Base-by-base conservation (phyloP, 2,888 invertebrate genomes). In the Marronus borbonicus region DNA sequence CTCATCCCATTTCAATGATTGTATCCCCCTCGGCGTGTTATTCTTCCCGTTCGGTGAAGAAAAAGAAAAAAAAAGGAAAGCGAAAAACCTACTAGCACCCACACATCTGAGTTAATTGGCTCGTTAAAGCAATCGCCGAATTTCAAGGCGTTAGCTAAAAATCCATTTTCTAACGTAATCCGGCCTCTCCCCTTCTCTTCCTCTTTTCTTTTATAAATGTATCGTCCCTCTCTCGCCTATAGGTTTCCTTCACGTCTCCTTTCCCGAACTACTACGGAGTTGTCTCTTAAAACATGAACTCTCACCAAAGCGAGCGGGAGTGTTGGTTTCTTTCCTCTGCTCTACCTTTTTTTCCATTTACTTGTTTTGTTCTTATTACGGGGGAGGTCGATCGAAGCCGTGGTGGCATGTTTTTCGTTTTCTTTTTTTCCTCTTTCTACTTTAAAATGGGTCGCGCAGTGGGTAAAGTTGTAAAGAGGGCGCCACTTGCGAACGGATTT, bases 51-150 rank as follows among this genome's bases (percentile, higher is more conserved):
- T 20, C n/a, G 55, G 12, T 8, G 44, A 44, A 7, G 31, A 31
- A 31, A 8, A 44, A 44, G 12, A 12, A 44, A 20, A 20, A 28
- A 14, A 28, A 14, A 28, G 31, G 31, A 62, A n/a, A 36, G 60
- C 39, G 72, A 74, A 74, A 74, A 74, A 74, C 72, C 72, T 20
- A 58, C 8, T 20, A 28, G 17, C 62, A 64, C 77, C 49, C 60
- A 77, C 72, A 70, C 72, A 28, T 62, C 70, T 60, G 64, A 64
- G 52, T 64, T 70, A 77, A 77, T 72, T 77, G 69, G 64, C 62
- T 77, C 70, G 77, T 70, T 77, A 77, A 64, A 77, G 44, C 31
- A 69, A 77, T 69, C 69, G 77, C 49, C 72, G 60, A 74, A 74
- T 74, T 62, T 49, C 72, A 74, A 74, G 72, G 24, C 72, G 44